Conservation (phyloP, 2,797 vertebrate genomes). For the Xenops minutus region DNA sequence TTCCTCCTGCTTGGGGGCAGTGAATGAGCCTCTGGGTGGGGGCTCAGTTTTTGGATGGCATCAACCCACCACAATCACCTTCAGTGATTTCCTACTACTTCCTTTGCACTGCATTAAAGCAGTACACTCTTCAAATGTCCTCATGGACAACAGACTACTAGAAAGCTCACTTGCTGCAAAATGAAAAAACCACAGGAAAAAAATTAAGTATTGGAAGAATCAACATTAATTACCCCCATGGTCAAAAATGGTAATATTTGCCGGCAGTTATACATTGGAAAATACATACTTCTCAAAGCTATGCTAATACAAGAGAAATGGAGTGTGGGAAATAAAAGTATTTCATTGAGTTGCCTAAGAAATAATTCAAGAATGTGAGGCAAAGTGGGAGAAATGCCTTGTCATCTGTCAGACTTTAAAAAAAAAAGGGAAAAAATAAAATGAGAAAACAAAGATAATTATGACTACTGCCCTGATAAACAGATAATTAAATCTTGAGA, state of each 20-base stretch:
- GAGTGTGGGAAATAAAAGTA: not conserved
- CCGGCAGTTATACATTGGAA: not conserved
- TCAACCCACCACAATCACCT: not conserved
- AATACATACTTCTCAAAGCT: not conserved
- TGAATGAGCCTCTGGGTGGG: not conserved
- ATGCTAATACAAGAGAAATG: not conserved
- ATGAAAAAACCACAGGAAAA: not conserved
- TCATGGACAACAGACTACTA: not conserved
- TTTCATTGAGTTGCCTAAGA: not conserved
- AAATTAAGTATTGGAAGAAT: not conserved
- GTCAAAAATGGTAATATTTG: not conserved
- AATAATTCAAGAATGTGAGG: not conserved
- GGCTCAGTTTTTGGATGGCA: not conserved
- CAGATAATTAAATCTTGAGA: not conserved
- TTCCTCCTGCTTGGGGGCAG: fast-evolving
- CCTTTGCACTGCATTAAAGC: not conserved
- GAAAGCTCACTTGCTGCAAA: not conserved
- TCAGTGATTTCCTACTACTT: not conserved
- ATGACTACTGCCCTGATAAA: not conserved
- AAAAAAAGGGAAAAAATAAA: not conserved
- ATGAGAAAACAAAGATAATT: not conserved
- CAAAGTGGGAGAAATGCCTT: not conserved
- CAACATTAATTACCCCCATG: not conserved
- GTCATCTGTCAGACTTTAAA: not conserved
- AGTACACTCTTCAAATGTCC: not conserved